Evolutionary conservation across 2,888 invertebrate species (phyloP), one percentile per base, ranked within the genome.

Genomic region (Drosophila paranaensis): DNA sequence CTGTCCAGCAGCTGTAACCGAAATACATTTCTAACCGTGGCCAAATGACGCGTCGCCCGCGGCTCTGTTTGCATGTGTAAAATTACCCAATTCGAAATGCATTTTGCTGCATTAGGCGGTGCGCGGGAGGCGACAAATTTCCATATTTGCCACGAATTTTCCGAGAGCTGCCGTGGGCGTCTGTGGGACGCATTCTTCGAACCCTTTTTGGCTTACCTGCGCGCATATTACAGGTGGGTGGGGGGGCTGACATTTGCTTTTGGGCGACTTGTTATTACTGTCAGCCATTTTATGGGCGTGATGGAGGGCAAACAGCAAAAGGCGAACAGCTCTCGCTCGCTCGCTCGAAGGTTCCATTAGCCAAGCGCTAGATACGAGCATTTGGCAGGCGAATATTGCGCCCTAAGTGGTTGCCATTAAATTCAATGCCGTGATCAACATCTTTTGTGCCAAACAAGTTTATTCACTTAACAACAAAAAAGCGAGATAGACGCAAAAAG

Each of bases 11-110:
- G 62, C 69, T 76, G 65, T 82, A 82, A 68, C 74, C 82, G 64
- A 88, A 82, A 77, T 78, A 71, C 77, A 74, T 75, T 80, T 84
- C 71, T 68, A 65, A 76, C 58, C 65, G 54, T 65, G 61, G 60
- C 77, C 68, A 77, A 77, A 77, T 72, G 69, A 72, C 16, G 60
- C 54, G 82, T 61, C 46, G 82, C 83, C 77, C 51, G 46, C 30
- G 80, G 86, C 74, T 48, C 56, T 73, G 66, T 40, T 53, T 56
- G 60, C 88, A 82, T 82, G 71, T 82, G 82, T 79, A 79, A 82
- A 86, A 88, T 85, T 88, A 81, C 71, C 72, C 78, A 82, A 88
- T 88, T 81, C 53, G 53, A 86, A 83, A 85, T 85, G 88, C 88
- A 88, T 86, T 85, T 74, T 55, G 71, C 63, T 82, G 86, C 84